Base-by-base conservation (phyloP, 2,888 invertebrate species). In the Ormyrus labotus region DNA sequence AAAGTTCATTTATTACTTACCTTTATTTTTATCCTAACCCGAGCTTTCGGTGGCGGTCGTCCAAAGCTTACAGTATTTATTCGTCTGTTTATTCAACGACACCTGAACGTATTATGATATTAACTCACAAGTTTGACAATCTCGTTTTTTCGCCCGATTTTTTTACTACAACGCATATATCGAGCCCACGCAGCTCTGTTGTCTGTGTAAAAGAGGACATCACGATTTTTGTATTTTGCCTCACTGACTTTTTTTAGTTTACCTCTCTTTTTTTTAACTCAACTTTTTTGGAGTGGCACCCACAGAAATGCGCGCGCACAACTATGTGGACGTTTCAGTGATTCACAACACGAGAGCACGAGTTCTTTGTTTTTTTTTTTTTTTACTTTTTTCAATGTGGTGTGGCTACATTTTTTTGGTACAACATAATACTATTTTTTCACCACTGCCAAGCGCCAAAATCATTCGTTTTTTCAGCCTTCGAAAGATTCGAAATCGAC, bases 201-300 rank as follows among this genome's bases (percentile, higher is more conserved):
- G 19, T 77, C 63, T 55, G n/a, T 83, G 79, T 75, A 53, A 70
- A 69, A 78, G 81, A 84, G 83, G 84, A 82, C 83, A 83, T 83
- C 83, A 84, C 82, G 83, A 82, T 85, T 89, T 88, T 89, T 89
- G 88, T 89, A 89, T 89, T 90, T 90, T 90, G 89, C 86, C 88
- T 89, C 81, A 81, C 81, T 65, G 34, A 68, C 85, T 76, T 84
- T 86, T 83, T 80, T 84, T 60, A 51, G 8, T 34, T 72, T 61
- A 67, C 48, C 47, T 67, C 84, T 85, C 5, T 67, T 75, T 51
- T 47, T 63, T 76, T 13, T 11, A 72, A 72, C 34, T 34, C 13
- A 60, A 81, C 34, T 83, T 86, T 84, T 88, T 88, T 88, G 87
- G 88, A 89, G 89, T 89, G 87, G 90, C 90, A 90, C 90, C 87